Evolutionary conservation across 2,797 vertebrate species (phyloP), one percentile per base, ranked within the genome.

Genomic region (Toxotes lorentzi): DNA sequence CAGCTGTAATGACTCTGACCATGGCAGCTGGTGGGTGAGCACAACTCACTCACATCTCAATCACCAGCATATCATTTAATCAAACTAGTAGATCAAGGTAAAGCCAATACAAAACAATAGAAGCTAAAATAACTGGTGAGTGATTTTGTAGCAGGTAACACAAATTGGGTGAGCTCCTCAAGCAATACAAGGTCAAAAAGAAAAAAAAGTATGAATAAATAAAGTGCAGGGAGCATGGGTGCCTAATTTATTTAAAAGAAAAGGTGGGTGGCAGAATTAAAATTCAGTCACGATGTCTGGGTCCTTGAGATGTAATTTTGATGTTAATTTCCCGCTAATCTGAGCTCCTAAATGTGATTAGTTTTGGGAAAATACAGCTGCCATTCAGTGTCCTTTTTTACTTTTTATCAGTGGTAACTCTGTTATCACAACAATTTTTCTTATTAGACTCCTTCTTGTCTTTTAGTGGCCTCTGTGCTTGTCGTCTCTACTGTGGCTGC

Each of bases 171-270:
- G 27, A 9, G 38, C 35, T 76, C 70, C 74, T 80, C 54, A 79
- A 73, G 62, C 40, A 63, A 76, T 45, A 70, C 73, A 81, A 81
- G 83, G 75, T 87, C 65, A 79, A 69, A 74, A 43, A 66, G 41
- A 66, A 65, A 54, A 34, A 34, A 41, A 34, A 6, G 23, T 35
- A 70, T 89, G 75, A 85, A 91, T 86, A 84, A 84, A 85, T 82
- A 80, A 90, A 82, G 71, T 67, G 60, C 54, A 86, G 64, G 53
- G 68, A 74, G 74, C 67, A 57, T 10, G 32, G 38, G 34, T 47
- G 71, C 19, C 72, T 88, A 61, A 89, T 88, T 91, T 87, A 89
- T 91, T 88, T 85, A 80, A 88, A 88, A 82, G 76, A 66, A 79
- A 81, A 85, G 79, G 79, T 69, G 59, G 65, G 58, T 68, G 60